phyloP scores from a whole-genome alignment of 2,888 invertebrate genomes.

The Drosophila acutilabella region DNA sequence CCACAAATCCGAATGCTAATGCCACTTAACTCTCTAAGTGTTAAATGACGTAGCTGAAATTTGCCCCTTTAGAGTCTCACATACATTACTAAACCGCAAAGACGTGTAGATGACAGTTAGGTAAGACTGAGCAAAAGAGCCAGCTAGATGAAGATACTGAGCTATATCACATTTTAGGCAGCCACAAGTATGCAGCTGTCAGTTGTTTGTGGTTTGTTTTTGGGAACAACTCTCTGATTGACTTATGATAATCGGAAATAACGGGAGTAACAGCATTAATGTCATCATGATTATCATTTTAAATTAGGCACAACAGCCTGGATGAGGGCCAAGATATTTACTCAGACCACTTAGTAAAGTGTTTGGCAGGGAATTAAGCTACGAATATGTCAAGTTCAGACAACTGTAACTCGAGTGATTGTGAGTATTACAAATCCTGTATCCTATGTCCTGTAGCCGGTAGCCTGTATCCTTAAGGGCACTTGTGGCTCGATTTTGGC shows the following conservation, averaged over 20 bases:
- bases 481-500: slow-evolving; percentile 14
- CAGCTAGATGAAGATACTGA: neutral
- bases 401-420: slow-evolving; percentile 13
- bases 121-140: slow-evolving; percentile 39
- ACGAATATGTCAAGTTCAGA: slow-evolving; percentile 38
- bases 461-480: neutral
- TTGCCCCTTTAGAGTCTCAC: slow-evolving; percentile 8
- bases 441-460: neutral
- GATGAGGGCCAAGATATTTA: slow-evolving; percentile 10
- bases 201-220: slow-evolving; percentile 50
- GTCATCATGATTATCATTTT: slow-evolving; percentile 23
- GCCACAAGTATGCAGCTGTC: slow-evolving; percentile 63
- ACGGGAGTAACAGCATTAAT: slow-evolving; percentile 17
- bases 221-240: slow-evolving; percentile 46
- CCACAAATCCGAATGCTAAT: slow-evolving; percentile 20
- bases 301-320: slow-evolving; percentile 22
- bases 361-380: slow-evolving; percentile 4
- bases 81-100: slow-evolving; percentile 59
- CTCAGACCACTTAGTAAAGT: neutral
- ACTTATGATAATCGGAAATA: slow-evolving; percentile 59
- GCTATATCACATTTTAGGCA: slow-evolving; percentile 27
- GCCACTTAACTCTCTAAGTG: slow-evolving; percentile 19
- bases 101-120: slow-evolving; percentile 59
- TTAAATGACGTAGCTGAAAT: slow-evolving; percentile 21
- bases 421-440: neutral